Conservation (phyloP, 1,140 invertebrate genomes). For the Delia radicum region DNA sequence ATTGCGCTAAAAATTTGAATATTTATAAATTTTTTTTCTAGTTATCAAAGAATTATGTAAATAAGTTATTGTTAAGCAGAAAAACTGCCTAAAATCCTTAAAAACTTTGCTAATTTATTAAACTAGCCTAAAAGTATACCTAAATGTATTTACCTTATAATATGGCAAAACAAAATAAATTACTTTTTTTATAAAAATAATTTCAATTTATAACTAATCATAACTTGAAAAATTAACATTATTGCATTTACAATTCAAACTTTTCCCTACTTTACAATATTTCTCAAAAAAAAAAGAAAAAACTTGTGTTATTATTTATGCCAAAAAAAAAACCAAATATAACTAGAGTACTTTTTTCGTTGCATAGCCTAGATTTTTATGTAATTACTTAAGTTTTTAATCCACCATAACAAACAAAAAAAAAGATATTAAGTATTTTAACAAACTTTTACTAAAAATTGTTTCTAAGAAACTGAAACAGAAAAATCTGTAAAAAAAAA, state of each 20-base stretch:
- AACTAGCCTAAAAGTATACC: not conserved
- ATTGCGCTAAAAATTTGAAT: too few relatives aligned
- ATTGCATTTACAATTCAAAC: not conserved
- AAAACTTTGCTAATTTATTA: too few relatives aligned
- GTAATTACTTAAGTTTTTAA: constrained; percentile 5
- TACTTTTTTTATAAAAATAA: not conserved
- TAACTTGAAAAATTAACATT: not conserved
- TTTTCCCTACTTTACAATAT: not conserved
- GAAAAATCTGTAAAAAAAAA: not conserved
- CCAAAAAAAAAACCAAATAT: not conserved
- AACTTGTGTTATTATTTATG: not conserved
- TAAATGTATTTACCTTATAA: too few relatives aligned
- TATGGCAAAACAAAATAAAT: too few relatives aligned
- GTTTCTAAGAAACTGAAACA: not conserved
- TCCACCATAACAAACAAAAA: not conserved
- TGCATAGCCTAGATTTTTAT: not conserved
- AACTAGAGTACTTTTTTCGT: not conserved
- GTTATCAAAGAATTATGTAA: too few relatives aligned
- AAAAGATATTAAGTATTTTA: not conserved
- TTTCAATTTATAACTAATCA: not conserved
- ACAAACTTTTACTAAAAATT: not conserved
- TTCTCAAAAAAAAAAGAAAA: not conserved
- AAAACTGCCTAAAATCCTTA: not conserved
- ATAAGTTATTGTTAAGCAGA: too few relatives aligned
- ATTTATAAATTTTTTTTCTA: too few relatives aligned